A percentile compares a stretch with the other conserved stretches of the same genome.
Evolutionary conservation across 53 echinoderm and acorn worm genomes (phyloP).

Genomic region (Echinometra lucunter): DNA sequence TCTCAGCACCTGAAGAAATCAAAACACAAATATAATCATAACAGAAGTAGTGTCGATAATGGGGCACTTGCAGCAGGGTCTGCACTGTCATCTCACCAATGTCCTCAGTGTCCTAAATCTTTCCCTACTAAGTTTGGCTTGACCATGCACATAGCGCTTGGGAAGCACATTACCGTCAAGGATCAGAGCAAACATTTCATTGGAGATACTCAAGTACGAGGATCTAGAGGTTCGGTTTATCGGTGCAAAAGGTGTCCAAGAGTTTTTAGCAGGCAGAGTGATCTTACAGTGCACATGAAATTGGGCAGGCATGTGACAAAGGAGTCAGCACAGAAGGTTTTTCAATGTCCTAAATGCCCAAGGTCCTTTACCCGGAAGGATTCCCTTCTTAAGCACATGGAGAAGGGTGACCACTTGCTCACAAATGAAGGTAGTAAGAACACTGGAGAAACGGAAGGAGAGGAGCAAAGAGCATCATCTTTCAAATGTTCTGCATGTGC

Average conservation of each 20-base stretch:
- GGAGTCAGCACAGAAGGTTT: not conserved
- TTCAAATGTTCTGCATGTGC: not conserved
- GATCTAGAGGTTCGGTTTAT: not conserved
- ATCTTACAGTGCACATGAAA: not conserved
- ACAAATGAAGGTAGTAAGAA: too few species aligned
- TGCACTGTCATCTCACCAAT: not conserved
- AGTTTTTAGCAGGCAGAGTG: not conserved
- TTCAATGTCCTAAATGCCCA: slow-evolving; percentile 21
- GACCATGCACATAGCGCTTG: not conserved
- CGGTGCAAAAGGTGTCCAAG: not conserved
- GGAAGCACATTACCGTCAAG: too few species aligned
- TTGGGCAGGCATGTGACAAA: not conserved
- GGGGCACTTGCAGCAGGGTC: not conserved
- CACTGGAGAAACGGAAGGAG: too few species aligned
- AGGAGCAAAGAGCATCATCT: not conserved
- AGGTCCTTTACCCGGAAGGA: not conserved
- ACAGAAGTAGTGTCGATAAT: not conserved
- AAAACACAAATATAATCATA: not conserved
- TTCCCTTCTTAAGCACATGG: not conserved
- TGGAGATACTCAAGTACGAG: not conserved
- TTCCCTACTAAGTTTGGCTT: not conserved
- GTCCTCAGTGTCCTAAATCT: not conserved
- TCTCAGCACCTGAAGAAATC: not conserved
- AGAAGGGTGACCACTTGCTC: not conserved
- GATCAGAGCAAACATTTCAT: not conserved